Evolutionary conservation across 2,888 invertebrate genomes (phyloP), one percentile per base, ranked within the genome.

Genomic region (Rhagonycha lutea): DNA sequence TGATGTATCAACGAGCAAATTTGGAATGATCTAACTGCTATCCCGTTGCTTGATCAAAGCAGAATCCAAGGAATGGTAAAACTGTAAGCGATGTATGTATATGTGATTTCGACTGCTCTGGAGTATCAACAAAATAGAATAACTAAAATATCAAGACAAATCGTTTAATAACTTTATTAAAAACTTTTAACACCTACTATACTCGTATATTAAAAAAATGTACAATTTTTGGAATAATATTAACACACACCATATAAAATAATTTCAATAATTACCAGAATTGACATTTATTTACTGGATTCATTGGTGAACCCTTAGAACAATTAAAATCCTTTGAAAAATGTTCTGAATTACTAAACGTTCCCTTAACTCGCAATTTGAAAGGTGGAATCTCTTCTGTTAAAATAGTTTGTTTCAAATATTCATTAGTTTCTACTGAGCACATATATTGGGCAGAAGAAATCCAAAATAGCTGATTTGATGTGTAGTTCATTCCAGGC

Each of bases 361-460:
- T 91, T 4, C 92, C 92, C 10, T 89, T 86, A 14, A 92, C 91
- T 73, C 92, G 88, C 84, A 91, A 92, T 70, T 86, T 83, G 4
- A 92, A 92, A 0, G 94, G 94, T 47, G 94, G 92, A 86, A 94
- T 94, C 73, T 84, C 91, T 14, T 95, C 96, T 0, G 95, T 95
- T 32, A 94, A 92, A 84, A 97, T 94, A 80, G 94, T 90, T 83
- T 94, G 89, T 86, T 94, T 94, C 78, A 97, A 80, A n/a, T 86
- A 80, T 80, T 87, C 90, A 82, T 92, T 92, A 77, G 93, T 89
- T 86, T 94, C 94, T 81, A 94, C 94, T 7, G 95, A 92, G 87
- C 97, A 97, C 96, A 96, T 97, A 0, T 95, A 94, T 88, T 95
- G 94, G 0, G 95, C 95, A 0, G 95, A 94, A 76, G 94, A 93